phyloP scores from a whole-genome alignment of 2,888 invertebrate species.

The Spodoptera littoralis region DNA sequence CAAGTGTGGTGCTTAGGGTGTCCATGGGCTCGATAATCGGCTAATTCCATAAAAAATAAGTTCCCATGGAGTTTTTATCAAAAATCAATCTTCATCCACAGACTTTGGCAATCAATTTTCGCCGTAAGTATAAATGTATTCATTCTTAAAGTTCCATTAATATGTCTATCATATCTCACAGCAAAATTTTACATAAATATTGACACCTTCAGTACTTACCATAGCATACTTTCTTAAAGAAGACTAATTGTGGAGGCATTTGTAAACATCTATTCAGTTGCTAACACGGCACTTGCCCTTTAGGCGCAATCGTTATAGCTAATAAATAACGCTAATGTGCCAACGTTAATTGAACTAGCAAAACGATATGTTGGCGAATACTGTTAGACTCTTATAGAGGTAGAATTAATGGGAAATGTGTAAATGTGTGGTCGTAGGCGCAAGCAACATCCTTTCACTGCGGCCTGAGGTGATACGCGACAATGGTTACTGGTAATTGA shows the following conservation, averaged over 20 bases:
- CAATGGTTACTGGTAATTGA: constrained; percentile 39
- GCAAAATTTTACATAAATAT: constrained; percentile 39
- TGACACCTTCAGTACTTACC: constrained; percentile 34
- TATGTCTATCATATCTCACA: not conserved
- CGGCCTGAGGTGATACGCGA: constrained; percentile 26
- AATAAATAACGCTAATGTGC: constrained; percentile 73
- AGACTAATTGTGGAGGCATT: constrained; percentile 53
- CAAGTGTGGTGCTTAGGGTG: too few species aligned
- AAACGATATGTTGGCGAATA: constrained; percentile 49
- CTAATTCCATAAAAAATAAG: too few species aligned
- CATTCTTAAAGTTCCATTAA: not conserved
- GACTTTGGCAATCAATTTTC: too few species aligned
- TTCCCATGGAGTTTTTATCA: too few species aligned
- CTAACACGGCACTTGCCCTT: constrained; percentile 69
- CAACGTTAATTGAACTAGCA: constrained; percentile 69
- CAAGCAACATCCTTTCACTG: constrained; percentile 49
- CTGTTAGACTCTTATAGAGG: constrained; percentile 41
- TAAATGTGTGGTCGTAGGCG: constrained; percentile 37
- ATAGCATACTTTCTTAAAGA: constrained; percentile 51
- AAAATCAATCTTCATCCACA: too few species aligned
- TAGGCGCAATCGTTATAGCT: constrained; percentile 67
- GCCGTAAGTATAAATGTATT: not conserved
- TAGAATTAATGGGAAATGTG: constrained; percentile 53
- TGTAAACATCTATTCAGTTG: constrained; percentile 64
- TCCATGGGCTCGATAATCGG: too few species aligned